phyloP scores from a whole-genome alignment of 2,113 vertebrate species.

The Lagopus muta region DNA sequence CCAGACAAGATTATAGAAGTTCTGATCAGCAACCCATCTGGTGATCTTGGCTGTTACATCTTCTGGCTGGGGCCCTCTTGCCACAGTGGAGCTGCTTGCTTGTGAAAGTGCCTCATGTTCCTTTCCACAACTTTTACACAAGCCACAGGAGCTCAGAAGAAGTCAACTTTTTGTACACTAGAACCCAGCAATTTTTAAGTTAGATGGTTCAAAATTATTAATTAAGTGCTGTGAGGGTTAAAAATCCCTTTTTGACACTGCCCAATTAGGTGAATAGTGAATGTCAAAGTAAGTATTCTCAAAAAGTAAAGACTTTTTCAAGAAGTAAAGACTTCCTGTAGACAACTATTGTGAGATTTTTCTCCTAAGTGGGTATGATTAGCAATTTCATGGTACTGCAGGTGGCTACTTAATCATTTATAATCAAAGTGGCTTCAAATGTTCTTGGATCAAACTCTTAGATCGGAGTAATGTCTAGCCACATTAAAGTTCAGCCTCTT shows the following conservation, averaged over 20 bases:
- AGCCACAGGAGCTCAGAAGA: neutral
- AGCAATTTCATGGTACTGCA: neutral
- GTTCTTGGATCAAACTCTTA: neutral
- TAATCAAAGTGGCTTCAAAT: neutral
- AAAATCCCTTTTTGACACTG: neutral
- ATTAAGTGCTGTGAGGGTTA: neutral
- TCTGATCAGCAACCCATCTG: neutral
- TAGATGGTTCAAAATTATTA: neutral
- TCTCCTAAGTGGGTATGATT: neutral
- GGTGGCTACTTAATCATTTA: slow-evolving; percentile 16
- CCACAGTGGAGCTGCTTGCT: neutral
- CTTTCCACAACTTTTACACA: neutral
- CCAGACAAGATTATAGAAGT: neutral
- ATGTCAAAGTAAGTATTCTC: neutral
- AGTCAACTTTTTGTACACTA: neutral
- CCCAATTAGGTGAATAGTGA: neutral
- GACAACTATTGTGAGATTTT: neutral
- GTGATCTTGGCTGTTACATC: neutral
- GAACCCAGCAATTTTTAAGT: neutral
- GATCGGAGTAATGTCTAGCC: neutral
- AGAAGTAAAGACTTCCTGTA: neutral
- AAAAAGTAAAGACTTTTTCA: neutral
- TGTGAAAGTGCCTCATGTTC: neutral
- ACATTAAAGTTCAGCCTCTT: neutral
- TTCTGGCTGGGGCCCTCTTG: neutral